Conservation (phyloP, 1,140 invertebrate species). For the Grapholita molesta region DNA sequence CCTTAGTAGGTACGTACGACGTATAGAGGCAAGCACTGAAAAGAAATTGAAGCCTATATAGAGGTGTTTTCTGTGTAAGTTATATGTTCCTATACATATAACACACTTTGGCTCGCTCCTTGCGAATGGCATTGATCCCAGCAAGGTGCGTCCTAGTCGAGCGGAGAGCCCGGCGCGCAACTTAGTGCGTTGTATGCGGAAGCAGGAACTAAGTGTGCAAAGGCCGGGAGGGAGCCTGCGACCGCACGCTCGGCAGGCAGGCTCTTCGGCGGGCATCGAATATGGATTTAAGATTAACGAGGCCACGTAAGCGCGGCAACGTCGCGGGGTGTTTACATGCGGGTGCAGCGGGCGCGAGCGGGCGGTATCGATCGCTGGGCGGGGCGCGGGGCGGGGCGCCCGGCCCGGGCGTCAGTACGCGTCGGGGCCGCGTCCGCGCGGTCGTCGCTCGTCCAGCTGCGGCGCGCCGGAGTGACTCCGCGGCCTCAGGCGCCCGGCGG, state of each 20-base stretch:
- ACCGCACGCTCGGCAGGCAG: slow-evolving; percentile 46
- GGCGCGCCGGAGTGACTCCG: slow-evolving; percentile 57
- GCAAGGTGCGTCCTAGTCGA: background rate
- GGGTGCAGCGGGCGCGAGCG: slow-evolving; percentile 48
- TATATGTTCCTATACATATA: background rate
- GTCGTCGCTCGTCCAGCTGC: slow-evolving; percentile 54
- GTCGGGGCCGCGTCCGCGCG: slow-evolving; percentile 62
- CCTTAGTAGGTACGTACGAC: no score
- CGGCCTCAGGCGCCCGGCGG: slow-evolving; percentile 46
- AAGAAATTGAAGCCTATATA: no score
- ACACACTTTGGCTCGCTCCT: background rate
- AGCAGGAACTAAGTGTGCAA: background rate
- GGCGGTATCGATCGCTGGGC: slow-evolving; percentile 55
- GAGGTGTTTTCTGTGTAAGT: no score
- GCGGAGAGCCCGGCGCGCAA: background rate
- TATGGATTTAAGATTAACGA: slow-evolving; percentile 76
- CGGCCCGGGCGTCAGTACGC: slow-evolving; percentile 50
- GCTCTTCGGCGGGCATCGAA: slow-evolving; percentile 20
- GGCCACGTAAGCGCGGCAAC: slow-evolving; percentile 44
- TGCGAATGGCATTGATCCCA: background rate
- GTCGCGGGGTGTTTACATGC: slow-evolving; percentile 55
- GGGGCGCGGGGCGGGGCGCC: slow-evolving; percentile 42
- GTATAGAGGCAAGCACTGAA: no score
- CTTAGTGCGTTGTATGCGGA: background rate
- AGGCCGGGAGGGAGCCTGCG: slow-evolving; percentile 29